phyloP scores from a whole-genome alignment of 1,140 invertebrate genomes.

The Globodera ellingtonae region DNA sequence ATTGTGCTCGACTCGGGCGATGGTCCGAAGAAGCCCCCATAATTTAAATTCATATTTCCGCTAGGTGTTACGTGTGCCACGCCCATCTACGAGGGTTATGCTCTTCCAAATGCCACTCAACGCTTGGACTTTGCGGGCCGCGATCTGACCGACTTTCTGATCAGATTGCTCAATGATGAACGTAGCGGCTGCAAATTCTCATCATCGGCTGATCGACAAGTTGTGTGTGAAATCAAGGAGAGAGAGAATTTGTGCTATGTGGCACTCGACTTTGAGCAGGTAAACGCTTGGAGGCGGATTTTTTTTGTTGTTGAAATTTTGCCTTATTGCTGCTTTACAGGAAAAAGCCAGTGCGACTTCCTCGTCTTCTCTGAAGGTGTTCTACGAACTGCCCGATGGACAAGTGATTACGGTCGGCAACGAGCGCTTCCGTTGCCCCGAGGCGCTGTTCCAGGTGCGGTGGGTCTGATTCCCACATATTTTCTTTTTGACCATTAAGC shows the following conservation, averaged over 20 bases:
- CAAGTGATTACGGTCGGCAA: conserved; percentile 96
- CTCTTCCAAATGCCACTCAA: conserved; percentile 54
- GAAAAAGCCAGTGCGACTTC: conserved; percentile 90
- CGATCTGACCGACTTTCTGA: conserved; percentile 67
- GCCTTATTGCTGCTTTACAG: conserved; percentile 76
- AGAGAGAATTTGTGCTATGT: conserved; percentile 72
- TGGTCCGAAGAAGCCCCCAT: conserved; percentile 64
- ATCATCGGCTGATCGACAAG: conserved; percentile 90
- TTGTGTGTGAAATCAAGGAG: conserved; percentile 84
- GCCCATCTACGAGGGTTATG: conserved; percentile 59
- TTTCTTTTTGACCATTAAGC: conserved; percentile 26
- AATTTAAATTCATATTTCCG: background rate
- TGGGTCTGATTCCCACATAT: too few relatives aligned
- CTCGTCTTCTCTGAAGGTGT: conserved; percentile 86
- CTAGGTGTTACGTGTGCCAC: conserved; percentile 62
- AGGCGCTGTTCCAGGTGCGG: conserved; percentile 85
- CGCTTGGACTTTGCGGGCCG: conserved; percentile 58
- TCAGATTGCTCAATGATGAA: conserved; percentile 89
- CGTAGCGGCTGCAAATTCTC: conserved; percentile 87
- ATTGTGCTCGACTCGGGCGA: conserved; percentile 88
- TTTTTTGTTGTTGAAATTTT: background rate
- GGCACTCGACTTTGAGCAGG: conserved; percentile 81
- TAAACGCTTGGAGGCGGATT: background rate
- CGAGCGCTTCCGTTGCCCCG: conserved; percentile 94
- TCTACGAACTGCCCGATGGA: conserved; percentile 89